Evolutionary conservation across 2,888 invertebrate genomes (phyloP).

Genomic region (Actias luna): DNA sequence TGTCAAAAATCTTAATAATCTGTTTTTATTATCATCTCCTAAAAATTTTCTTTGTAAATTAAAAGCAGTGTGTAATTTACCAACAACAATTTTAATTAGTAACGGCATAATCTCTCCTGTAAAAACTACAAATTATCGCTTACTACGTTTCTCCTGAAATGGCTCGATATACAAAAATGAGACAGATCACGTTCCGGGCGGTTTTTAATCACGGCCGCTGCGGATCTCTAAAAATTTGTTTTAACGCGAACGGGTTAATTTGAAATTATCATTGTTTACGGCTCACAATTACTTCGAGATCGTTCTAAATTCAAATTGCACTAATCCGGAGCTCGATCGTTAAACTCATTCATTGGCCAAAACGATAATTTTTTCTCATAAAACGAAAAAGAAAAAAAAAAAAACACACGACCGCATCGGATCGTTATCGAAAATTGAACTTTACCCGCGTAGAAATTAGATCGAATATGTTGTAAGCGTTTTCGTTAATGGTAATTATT

Average conservation of each 20-base stretch:
- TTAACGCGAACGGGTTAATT: slow-evolving; percentile 62
- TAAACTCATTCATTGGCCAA: slow-evolving; percentile 68
- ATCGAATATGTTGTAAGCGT: slow-evolving; percentile 35
- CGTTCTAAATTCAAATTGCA: slow-evolving; percentile 72
- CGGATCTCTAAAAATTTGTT: slow-evolving; percentile 52
- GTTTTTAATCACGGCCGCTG: slow-evolving; percentile 20
- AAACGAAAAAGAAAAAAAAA: too few relatives aligned
- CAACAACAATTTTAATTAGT: too few relatives aligned
- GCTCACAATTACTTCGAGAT: slow-evolving; percentile 54
- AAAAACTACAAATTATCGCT: too few relatives aligned
- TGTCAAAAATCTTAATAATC: too few relatives aligned
- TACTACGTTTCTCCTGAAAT: too few relatives aligned
- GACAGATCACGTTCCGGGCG: not conserved
- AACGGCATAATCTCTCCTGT: too few relatives aligned
- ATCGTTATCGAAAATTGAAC: slow-evolving; percentile 33
- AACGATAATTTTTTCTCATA: slow-evolving; percentile 72
- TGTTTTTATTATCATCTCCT: too few relatives aligned
- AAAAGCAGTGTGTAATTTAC: too few relatives aligned
- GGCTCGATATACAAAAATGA: too few relatives aligned
- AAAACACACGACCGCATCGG: too few relatives aligned
- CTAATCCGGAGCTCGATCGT: slow-evolving; percentile 66
- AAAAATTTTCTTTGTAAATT: too few relatives aligned
- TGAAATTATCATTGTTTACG: slow-evolving; percentile 66
- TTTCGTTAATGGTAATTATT: slow-evolving; percentile 62
- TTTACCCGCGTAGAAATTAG: slow-evolving; percentile 36